Evolutionary conservation across 2,797 vertebrate genomes (phyloP), one percentile per base, ranked within the genome.

Genomic region (Aplochiton taeniatus): DNA sequence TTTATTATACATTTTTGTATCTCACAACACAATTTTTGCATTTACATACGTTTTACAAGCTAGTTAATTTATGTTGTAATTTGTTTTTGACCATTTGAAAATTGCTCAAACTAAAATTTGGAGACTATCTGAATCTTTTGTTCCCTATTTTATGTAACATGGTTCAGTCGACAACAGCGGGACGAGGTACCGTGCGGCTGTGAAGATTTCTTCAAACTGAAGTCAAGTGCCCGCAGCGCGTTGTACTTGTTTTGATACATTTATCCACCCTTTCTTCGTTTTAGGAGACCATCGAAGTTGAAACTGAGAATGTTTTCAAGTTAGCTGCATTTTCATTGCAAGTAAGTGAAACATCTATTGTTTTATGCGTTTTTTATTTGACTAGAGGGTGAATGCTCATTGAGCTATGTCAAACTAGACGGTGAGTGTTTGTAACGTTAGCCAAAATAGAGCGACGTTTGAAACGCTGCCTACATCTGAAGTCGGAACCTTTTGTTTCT

Each of bases 251-350:
- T 0, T 66, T 63, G 4, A 68, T 61, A 43, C 17, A 60, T n/a
- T 63, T 4, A 47, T 66, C 55, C 58, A 0, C 20, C 0, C 41
- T 61, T 58, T 58, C 58, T 79, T 57, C 42, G 69, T 62, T 13
- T 41, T 92, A 99, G 97, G 97, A 95, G 17, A 92, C 88, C 61
- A 94, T 96, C 49, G 95, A 98, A 72, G 93, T 96, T 76, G 94
- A 95, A 79, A 98, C 96, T 16, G 95, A 89, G 75, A 89, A 94
- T 56, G 88, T 96, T 59, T 98, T 99, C 91, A 96, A 92, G 83
- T 91, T 99, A 88, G 96, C 97, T 0, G 96, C 96, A 0, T 94
- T 96, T 77, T 86, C 94, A 72, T 79, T 99, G 77, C 97, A 99
- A 96, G 97, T 99, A 92, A 95, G 96, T 60, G 43, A 43, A 56